Percentiles rank a stretch among this genome's conserved stretches.
Evolutionary conservation across 2,888 invertebrate species (phyloP).

Genomic region (Nudaria mundana): DNA sequence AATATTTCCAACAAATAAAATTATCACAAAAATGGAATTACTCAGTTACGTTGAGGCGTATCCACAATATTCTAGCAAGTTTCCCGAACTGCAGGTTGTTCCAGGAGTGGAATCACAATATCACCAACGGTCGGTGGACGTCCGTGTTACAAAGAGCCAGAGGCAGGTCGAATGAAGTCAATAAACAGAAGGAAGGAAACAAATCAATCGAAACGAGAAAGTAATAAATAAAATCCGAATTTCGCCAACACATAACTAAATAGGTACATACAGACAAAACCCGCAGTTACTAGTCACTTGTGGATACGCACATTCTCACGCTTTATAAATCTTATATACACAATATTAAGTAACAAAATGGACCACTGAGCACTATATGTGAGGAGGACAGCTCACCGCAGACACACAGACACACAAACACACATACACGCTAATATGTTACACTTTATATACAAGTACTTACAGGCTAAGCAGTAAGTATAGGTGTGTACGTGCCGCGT

Average conservation of each 20-base stretch:
- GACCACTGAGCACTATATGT: too few species aligned
- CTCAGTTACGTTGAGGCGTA: slow-evolving; percentile 12
- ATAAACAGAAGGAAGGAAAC: too few species aligned
- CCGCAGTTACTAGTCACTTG: not conserved
- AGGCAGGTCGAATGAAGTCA: too few species aligned
- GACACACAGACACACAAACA: too few species aligned
- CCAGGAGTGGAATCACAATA: not conserved
- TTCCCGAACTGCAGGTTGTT: not conserved
- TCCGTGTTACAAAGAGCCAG: too few species aligned
- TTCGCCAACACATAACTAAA: too few species aligned
- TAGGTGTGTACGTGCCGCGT: slow-evolving; percentile 9
- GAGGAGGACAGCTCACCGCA: too few species aligned
- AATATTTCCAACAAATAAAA: slow-evolving; percentile 10
- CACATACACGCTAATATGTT: slow-evolving; percentile 15
- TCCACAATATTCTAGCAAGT: not conserved
- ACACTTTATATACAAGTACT: slow-evolving; percentile 29
- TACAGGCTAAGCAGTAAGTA: slow-evolving; percentile 22
- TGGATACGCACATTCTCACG: slow-evolving; percentile 13
- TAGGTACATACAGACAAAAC: not conserved
- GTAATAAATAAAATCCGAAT: too few species aligned
- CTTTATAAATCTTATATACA: too few species aligned
- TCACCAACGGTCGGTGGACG: too few species aligned
- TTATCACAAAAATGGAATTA: slow-evolving; percentile 16
- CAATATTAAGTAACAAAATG: too few species aligned
- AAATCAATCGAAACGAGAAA: too few species aligned